Evolutionary conservation across 2,113 vertebrate species (phyloP).

Genomic region (Potamarius usumacintae): DNA sequence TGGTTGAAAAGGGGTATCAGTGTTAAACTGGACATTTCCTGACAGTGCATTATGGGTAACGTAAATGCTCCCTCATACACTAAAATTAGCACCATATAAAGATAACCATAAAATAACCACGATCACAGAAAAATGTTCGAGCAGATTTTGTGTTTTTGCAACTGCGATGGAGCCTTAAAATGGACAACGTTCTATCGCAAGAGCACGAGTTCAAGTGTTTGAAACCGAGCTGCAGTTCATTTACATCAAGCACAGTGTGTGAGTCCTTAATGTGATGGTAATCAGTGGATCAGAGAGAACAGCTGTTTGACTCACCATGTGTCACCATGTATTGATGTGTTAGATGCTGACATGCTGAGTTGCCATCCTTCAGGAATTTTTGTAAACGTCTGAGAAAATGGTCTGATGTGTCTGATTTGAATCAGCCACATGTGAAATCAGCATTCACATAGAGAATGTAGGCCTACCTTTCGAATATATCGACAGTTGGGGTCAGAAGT

Average conservation of each 20-base stretch:
- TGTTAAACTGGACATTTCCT: neutral
- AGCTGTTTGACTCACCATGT: slow-evolving; percentile 29
- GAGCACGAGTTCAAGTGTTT: neutral
- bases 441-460: neutral
- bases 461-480: neutral
- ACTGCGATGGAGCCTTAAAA: neutral
- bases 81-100: neutral
- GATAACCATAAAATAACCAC: neutral
- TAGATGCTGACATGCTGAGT: slow-evolving; percentile 23
- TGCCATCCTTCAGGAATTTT: slow-evolving; percentile 26
- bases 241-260: slow-evolving; percentile 13
- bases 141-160: neutral
- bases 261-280: slow-evolving; percentile 25
- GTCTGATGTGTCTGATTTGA: neutral
- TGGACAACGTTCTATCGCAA: neutral
- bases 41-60: neutral
- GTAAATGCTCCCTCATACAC: neutral
- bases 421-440: neutral
- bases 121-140: neutral
- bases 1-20: no score
- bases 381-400: neutral
- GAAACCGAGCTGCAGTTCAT: slow-evolving; percentile 15
- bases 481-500: no score
- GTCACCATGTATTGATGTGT: slow-evolving; percentile 28
- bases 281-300: slow-evolving; percentile 35